Evolutionary conservation across 1,140 invertebrate genomes (phyloP).

Genomic region (Magallana ariakensis): DNA sequence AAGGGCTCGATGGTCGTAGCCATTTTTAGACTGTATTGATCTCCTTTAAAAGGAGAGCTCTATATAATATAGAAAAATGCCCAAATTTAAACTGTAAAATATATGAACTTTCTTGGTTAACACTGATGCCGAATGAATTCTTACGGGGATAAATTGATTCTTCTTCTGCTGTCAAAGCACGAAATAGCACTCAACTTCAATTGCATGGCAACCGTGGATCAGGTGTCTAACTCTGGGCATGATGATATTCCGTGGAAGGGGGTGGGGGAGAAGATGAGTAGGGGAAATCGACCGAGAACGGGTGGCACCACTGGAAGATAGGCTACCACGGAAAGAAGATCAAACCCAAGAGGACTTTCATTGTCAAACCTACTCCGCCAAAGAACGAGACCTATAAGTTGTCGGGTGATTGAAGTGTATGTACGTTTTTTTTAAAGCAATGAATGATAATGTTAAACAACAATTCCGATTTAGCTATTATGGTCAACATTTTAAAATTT

Average conservation of each 20-base stretch:
- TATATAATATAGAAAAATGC: no score
- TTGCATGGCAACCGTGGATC: slow-evolving; percentile 96
- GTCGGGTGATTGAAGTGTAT: background rate
- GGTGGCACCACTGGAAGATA: slow-evolving; percentile 94
- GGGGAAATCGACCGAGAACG: slow-evolving; percentile 92
- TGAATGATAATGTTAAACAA: no score
- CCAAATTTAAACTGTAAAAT: no score
- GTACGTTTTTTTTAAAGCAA: no score
- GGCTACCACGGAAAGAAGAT: slow-evolving; percentile 95
- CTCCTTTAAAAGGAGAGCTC: no score
- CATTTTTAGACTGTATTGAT: no score
- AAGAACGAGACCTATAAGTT: background rate
- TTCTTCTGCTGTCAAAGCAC: slow-evolving; percentile 88
- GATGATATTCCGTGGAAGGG: slow-evolving; percentile 88
- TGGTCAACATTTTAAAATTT: no score
- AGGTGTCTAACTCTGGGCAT: slow-evolving; percentile 91
- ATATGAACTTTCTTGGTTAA: no score
- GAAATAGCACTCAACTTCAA: slow-evolving; percentile 88
- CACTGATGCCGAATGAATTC: no score
- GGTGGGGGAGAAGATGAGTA: slow-evolving; percentile 88
- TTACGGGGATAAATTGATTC: slow-evolving; percentile 86
- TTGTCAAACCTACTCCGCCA: background rate
- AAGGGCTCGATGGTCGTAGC: no score
- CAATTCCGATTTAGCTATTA: no score
- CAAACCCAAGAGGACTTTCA: background rate